Base-by-base conservation (phyloP, 2,797 vertebrate genomes). In the Huso huso region DNA sequence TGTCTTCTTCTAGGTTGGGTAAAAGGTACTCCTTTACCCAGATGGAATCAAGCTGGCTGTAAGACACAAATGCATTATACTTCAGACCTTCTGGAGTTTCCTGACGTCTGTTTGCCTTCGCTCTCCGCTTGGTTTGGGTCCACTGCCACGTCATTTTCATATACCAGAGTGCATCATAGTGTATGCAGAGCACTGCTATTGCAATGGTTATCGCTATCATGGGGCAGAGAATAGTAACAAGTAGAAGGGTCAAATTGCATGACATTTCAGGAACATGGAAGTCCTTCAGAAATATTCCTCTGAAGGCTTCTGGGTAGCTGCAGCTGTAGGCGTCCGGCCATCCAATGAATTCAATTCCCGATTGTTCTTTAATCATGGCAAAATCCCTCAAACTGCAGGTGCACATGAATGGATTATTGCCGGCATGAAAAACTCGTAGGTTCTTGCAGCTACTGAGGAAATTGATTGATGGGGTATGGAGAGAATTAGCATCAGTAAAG, bases 31-130 rank as follows among this genome's bases (percentile, higher is more conserved):
- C 77, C 72, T 89, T 83, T 63, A 96, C 92, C 94, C 94, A 98
- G 23, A 69, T 15, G 0, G 82, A 76, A 5, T 96, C 92, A 0
- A 77, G 85, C 67, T 90, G 91, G 51, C 95, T 97, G 70, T 95
- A 96, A 1, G 95, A 98, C 55, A 95, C 68, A 65, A 97, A 97
- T 0, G 92, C 93, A 0, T 97, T 93, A 51, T 92, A 97, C 7
- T 78, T 71, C 64, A 94, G 64, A 3, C 86, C 83, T 67, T 86
- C 81, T 0, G 73, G 62, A 63, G 13, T 73, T 12, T 82, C 70
- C 0, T 76, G 75, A 0, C 69, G 53, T 0, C 7, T 74, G 66
- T 73, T 76, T 23, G 83, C 76, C 79, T 77, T 64, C 15, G 79
- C 73, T 8, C 92, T 88, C 15, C 71, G 88, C 75, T 93, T 95